phyloP scores from a whole-genome alignment of 1,140 invertebrate species.

The Lordiphosa clarofinis region DNA sequence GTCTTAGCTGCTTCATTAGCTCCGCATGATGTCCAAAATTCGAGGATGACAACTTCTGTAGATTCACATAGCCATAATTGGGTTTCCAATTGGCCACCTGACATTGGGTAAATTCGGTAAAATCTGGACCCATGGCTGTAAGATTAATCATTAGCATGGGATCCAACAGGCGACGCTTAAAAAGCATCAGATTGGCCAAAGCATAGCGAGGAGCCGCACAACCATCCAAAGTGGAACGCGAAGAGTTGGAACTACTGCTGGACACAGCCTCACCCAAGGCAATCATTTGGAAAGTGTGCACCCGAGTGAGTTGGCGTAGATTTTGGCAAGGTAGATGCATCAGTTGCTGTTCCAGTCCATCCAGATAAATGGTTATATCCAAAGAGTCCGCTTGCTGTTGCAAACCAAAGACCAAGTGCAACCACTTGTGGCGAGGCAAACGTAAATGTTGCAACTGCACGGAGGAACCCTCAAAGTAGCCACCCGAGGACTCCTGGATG shows the following conservation, averaged over 20 bases:
- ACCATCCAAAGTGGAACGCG: slow-evolving; percentile 52
- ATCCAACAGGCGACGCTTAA: slow-evolving; percentile 47
- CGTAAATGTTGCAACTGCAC: slow-evolving; percentile 54
- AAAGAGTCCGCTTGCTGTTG: slow-evolving; percentile 46
- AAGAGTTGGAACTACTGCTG: slow-evolving; percentile 41
- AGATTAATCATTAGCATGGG: slow-evolving; percentile 56
- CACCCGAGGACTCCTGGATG: slow-evolving; percentile 13
- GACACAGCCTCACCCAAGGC: slow-evolving; percentile 59
- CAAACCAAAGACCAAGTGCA: slow-evolving; percentile 62
- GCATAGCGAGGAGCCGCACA: slow-evolving; percentile 38
- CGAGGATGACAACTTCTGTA: slow-evolving; percentile 37
- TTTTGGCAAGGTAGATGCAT: slow-evolving; percentile 54
- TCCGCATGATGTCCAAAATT: slow-evolving; percentile 58
- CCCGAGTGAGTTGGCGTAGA: slow-evolving; percentile 34
- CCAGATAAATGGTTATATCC: slow-evolving; percentile 51
- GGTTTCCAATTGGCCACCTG: slow-evolving; percentile 75
- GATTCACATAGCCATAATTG: slow-evolving; percentile 66
- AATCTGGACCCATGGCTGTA: slow-evolving; percentile 75
- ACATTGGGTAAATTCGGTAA: slow-evolving; percentile 69
- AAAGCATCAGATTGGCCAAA: slow-evolving; percentile 66
- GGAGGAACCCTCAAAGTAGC: slow-evolving; percentile 48
- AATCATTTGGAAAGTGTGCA: slow-evolving; percentile 62
- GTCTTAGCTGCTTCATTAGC: slow-evolving; percentile 55
- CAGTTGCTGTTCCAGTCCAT: slow-evolving; percentile 65
- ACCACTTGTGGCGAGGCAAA: slow-evolving; percentile 65